phyloP scores from a whole-genome alignment of 2,113 vertebrate species.

The Phocoena sinus region DNA sequence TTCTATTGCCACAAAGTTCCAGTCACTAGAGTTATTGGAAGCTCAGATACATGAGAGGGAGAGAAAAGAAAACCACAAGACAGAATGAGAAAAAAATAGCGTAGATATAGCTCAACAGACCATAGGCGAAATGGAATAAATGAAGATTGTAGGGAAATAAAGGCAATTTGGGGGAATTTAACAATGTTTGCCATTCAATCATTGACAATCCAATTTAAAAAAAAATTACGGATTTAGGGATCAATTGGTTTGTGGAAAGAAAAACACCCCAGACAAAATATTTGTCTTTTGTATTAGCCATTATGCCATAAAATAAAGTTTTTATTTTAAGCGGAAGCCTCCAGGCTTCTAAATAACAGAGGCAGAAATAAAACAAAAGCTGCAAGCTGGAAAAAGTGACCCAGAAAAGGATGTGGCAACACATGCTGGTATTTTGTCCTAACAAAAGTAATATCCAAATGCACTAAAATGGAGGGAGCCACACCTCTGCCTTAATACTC shows the following conservation, averaged over 20 bases:
- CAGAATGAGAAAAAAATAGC: neutral
- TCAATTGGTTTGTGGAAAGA: neutral
- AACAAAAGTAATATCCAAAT: neutral
- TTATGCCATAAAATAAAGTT: neutral
- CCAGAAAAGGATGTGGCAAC: neutral
- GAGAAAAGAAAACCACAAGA: neutral
- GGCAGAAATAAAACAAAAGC: conserved; percentile 7
- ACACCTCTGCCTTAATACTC: neutral
- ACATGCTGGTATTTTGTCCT: neutral
- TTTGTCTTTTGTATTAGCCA: neutral
- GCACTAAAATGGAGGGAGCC: neutral
- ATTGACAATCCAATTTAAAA: neutral
- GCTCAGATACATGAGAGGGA: neutral
- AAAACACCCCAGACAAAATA: neutral
- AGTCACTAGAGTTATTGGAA: neutral
- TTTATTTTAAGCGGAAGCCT: conserved; percentile 24
- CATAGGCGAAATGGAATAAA: neutral
- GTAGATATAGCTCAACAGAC: neutral
- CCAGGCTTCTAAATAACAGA: neutral
- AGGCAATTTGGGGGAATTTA: neutral
- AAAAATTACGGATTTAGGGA: neutral
- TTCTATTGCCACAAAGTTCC: neutral
- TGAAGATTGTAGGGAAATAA: neutral
- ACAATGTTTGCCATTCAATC: neutral
- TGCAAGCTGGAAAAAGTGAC: neutral